A percentile compares a stretch with the other conserved stretches of the same genome.
phyloP scores from a whole-genome alignment of 2,888 invertebrate species.

The Notocelia uddmanniana region DNA sequence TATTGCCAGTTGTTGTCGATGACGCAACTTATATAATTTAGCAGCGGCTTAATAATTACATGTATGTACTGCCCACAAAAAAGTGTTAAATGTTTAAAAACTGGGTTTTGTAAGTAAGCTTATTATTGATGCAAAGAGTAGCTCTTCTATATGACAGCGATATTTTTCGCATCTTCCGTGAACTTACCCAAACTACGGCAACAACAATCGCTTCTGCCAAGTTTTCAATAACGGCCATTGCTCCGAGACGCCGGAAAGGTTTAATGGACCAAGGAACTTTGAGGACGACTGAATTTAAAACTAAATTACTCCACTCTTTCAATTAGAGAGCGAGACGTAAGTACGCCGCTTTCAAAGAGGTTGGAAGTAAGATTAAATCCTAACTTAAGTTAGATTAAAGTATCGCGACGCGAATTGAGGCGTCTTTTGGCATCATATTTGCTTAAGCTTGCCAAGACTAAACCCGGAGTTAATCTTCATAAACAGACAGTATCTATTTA shows the following conservation, averaged over 20 bases:
- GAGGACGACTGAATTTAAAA: constrained; percentile 29
- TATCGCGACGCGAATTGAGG: constrained; percentile 14
- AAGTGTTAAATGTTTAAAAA: background rate
- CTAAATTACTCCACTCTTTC: constrained; percentile 36
- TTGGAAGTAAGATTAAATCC: constrained; percentile 17
- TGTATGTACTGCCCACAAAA: background rate
- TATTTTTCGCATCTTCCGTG: background rate
- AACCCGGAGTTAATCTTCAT: constrained; percentile 4
- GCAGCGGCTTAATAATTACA: too few species aligned
- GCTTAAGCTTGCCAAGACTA: constrained; percentile 21
- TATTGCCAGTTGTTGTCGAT: background rate
- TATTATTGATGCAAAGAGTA: background rate
- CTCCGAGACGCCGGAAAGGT: constrained; percentile 9
- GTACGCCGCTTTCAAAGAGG: background rate
- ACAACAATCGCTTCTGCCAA: constrained; percentile 19
- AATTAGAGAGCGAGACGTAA: constrained; percentile 15
- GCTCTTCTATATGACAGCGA: background rate
- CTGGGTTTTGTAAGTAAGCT: background rate
- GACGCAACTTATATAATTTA: background rate
- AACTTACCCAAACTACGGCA: background rate
- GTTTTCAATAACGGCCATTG: constrained; percentile 23
- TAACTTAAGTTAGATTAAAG: constrained; percentile 19
- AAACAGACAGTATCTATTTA: background rate
- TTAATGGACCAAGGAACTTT: constrained; percentile 24
- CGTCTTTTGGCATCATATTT: constrained; percentile 15